These are phyloP conservation scores for Phytoseiulus persimilis DNA, from an alignment of 2,888 invertebrate species.

Conservation along the genomic window DNA sequence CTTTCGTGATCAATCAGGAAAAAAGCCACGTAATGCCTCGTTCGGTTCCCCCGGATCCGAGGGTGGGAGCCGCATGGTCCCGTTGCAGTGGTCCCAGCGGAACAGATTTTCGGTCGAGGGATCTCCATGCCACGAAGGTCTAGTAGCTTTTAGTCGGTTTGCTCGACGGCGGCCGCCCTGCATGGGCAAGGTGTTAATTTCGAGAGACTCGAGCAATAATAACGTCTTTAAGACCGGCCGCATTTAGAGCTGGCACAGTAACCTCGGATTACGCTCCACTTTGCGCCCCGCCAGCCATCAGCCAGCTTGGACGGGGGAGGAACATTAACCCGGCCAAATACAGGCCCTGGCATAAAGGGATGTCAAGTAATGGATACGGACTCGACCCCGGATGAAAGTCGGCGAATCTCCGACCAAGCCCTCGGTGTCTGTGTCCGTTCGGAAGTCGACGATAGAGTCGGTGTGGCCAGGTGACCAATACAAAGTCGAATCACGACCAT, in stretches of 20 bases:
- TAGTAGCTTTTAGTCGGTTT: not conserved
- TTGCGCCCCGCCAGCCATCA: not conserved
- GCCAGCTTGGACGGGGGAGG: not conserved
- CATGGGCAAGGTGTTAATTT: not conserved
- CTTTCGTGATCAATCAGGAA: too few relatives aligned
- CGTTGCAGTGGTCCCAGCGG: not conserved
- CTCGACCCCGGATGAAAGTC: not conserved
- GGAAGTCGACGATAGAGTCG: too few relatives aligned
- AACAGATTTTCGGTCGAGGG: not conserved
- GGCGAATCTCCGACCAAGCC: not conserved
- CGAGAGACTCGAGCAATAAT: not conserved
- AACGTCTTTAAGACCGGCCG: not conserved
- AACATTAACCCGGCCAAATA: not conserved
- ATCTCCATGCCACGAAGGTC: not conserved
- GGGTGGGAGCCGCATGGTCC: not conserved
- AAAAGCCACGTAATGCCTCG: too few relatives aligned
- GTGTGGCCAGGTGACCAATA: not conserved
- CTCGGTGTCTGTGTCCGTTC: too few relatives aligned
- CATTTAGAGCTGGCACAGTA: not conserved
- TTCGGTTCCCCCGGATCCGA: not conserved
- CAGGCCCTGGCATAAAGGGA: not conserved
- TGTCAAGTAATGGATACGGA: not conserved
- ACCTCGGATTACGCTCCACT: not conserved
- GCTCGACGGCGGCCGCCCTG: not conserved
- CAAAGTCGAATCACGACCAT: not conserved